phyloP scores from a whole-genome alignment of 2,888 invertebrate genomes.

The Minunthozetes semirufus region DNA sequence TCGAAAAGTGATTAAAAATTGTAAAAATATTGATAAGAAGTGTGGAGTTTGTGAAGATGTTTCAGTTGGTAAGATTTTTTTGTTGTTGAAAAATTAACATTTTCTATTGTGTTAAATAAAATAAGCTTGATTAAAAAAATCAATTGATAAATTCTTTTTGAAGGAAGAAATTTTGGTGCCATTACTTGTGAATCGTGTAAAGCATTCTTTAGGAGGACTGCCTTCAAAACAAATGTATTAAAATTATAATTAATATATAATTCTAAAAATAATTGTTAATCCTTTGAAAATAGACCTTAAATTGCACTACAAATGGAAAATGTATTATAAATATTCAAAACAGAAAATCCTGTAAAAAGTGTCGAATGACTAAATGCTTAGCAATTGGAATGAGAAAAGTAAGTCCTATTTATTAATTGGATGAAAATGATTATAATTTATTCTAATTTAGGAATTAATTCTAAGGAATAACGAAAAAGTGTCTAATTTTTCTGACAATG shows the following conservation, averaged over 20 bases:
- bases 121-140: not conserved
- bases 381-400: not conserved
- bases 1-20: too few relatives aligned
- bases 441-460: not conserved
- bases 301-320: not conserved
- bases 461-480: too few relatives aligned
- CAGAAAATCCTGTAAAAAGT: not conserved
- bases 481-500: too few relatives aligned
- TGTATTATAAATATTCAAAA: not conserved
- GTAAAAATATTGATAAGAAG: too few relatives aligned
- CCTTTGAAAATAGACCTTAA: constrained; percentile 41
- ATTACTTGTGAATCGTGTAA: not conserved
- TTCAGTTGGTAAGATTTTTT: too few relatives aligned
- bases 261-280: not conserved
- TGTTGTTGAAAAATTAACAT: too few relatives aligned
- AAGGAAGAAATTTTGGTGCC: not conserved
- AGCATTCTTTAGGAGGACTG: not conserved
- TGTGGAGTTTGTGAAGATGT: too few relatives aligned
- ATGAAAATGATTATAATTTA: not conserved
- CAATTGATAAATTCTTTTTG: not conserved
- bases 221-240: not conserved
- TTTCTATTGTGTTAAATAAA: too few relatives aligned
- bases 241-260: not conserved
- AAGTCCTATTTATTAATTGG: not conserved
- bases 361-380: not conserved